Conservation (phyloP, 1,140 invertebrate genomes). For the Apolygus lucorum region DNA sequence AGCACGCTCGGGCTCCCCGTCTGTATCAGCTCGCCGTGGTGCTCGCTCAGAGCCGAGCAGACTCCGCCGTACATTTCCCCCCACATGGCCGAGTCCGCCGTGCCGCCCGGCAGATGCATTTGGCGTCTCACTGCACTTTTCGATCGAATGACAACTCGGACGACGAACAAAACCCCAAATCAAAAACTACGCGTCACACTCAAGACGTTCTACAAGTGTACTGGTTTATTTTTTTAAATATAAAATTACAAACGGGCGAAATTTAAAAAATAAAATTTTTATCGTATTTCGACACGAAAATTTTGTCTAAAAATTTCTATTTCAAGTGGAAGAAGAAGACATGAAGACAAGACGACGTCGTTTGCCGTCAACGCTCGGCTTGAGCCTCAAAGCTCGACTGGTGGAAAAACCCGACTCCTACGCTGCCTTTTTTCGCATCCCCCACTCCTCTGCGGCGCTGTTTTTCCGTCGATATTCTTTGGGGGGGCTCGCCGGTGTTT, state of each 20-base stretch:
- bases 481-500: conserved; percentile 17
- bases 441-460: conserved; percentile 30
- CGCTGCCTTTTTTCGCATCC: conserved; percentile 27
- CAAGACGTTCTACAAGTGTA: too few species aligned
- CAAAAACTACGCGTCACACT: background rate
- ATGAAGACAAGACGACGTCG: background rate
- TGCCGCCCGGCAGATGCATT: conserved; percentile 45
- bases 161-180: background rate
- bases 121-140: conserved; percentile 13
- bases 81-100: conserved; percentile 42
- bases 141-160: background rate
- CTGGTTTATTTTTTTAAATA: background rate
- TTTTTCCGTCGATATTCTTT: conserved; percentile 33
- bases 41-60: conserved; percentile 71
- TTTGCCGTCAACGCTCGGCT: background rate
- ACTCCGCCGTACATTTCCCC: conserved; percentile 60
- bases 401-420: conserved; percentile 22
- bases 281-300: background rate
- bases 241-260: background rate
- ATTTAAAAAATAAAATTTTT: background rate
- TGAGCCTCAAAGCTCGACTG: conserved; percentile 19
- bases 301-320: background rate
- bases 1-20: conserved; percentile 85
- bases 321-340: background rate
- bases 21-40: conserved; percentile 78